Evolutionary conservation across 2,797 vertebrate genomes (phyloP).

Genomic region (Channallabes apus): DNA sequence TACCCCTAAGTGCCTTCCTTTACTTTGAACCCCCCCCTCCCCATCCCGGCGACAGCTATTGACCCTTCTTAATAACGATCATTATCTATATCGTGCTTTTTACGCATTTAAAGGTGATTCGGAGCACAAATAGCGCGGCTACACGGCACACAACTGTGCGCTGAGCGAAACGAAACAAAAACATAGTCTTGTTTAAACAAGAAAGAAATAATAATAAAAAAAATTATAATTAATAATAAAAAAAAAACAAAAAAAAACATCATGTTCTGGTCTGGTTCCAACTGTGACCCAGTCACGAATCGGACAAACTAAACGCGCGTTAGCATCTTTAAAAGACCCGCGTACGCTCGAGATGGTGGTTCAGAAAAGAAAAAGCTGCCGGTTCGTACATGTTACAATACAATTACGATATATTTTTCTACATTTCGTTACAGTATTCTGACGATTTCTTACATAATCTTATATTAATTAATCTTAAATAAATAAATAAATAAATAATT

Average conservation of each 20-base stretch:
- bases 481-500: neutral
- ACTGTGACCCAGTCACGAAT: neutral
- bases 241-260: neutral
- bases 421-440: neutral
- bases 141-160: too few relatives aligned
- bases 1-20: constrained; percentile 29
- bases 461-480: too few relatives aligned
- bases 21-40: neutral
- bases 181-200: neutral
- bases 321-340: neutral
- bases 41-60: neutral
- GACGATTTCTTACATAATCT: too few relatives aligned
- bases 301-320: neutral
- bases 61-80: constrained; percentile 7
- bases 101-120: neutral
- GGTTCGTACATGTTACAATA: neutral
- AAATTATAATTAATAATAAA: too few relatives aligned
- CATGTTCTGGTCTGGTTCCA: neutral
- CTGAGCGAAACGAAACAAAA: neutral
- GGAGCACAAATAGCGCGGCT: neutral
- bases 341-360: neutral
- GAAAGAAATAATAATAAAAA: neutral
- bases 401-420: neutral
- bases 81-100: neutral
- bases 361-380: neutral